phyloP scores from a whole-genome alignment of 2,888 invertebrate species.

The Pyrocoelia pectoralis region DNA sequence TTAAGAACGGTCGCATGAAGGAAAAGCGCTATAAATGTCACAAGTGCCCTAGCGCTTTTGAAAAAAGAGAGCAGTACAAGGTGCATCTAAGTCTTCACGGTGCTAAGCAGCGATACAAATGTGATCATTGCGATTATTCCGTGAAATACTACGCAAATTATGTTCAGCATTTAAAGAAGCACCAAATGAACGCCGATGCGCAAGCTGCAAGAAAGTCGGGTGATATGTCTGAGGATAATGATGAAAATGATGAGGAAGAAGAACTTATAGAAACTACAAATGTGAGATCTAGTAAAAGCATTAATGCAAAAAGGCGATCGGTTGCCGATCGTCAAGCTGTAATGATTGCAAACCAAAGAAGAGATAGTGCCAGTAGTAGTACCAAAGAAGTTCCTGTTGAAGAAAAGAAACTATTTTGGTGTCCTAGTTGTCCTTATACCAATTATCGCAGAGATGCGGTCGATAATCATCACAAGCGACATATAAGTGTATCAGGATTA shows the following conservation, averaged over 20 bases:
- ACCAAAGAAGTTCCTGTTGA: constrained; percentile 60
- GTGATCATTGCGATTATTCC: constrained; percentile 86
- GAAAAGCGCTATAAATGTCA: constrained; percentile 84
- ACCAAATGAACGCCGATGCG: constrained; percentile 75
- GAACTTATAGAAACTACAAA: constrained; percentile 36
- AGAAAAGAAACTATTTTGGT: constrained; percentile 71
- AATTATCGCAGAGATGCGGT: constrained; percentile 77
- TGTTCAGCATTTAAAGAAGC: constrained; percentile 82
- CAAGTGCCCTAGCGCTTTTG: constrained; percentile 88
- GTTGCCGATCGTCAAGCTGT: constrained; percentile 70
- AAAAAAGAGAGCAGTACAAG: constrained; percentile 84
- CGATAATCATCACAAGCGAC: constrained; percentile 78
- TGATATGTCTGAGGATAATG: constrained; percentile 51
- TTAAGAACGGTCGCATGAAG: constrained; percentile 77
- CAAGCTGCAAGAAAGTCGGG: constrained; percentile 64
- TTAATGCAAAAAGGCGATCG: constrained; percentile 60
- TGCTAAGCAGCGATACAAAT: constrained; percentile 82
- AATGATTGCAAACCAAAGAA: constrained; percentile 65
- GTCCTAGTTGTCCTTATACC: constrained; percentile 82
- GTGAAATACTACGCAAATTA: constrained; percentile 88
- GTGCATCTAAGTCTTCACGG: constrained; percentile 85
- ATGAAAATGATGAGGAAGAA: constrained; percentile 51
- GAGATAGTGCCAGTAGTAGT: constrained; percentile 59
- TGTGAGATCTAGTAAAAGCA: constrained; percentile 47
- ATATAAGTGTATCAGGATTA: constrained; percentile 68